A percentile compares a stretch with the other conserved stretches of the same genome.
phyloP scores from a whole-genome alignment of 2,113 vertebrate genomes.

The Phoenicopterus ruber region DNA sequence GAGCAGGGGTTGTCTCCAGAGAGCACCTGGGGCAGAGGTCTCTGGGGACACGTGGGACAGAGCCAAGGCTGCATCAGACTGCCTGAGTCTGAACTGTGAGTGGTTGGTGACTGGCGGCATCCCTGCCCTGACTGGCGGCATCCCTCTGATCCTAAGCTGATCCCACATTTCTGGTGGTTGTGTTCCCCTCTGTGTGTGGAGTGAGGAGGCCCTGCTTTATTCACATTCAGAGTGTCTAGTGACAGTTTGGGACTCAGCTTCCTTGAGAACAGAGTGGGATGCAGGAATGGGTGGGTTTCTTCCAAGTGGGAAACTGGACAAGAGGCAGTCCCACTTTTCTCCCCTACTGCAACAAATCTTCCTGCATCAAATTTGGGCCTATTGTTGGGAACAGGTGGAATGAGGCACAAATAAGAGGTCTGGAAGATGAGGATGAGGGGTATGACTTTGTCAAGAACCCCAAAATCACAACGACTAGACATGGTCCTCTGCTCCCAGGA shows the following conservation, averaged over 20 bases:
- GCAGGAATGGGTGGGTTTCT: background rate
- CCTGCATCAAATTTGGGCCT: background rate
- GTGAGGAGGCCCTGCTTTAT: background rate
- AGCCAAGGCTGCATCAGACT: background rate
- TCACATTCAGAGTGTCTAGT: background rate
- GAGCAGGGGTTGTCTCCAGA: background rate
- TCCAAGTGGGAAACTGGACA: rapidly evolving
- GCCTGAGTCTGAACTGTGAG: background rate
- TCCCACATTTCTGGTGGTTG: background rate
- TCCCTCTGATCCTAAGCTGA: background rate
- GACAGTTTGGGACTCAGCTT: background rate
- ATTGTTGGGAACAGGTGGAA: background rate
- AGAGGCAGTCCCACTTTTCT: background rate
- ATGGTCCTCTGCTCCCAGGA: background rate
- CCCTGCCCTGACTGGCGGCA: background rate
- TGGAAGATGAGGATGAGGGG: background rate
- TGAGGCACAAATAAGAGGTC: background rate
- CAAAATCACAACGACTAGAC: background rate
- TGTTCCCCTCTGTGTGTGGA: background rate
- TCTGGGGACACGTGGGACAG: rapidly evolving
- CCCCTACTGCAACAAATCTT: background rate
- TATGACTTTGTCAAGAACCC: background rate
- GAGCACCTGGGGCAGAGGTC: background rate
- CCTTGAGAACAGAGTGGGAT: background rate
- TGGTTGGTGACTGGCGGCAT: background rate